Conservation (phyloP, 2,113 vertebrate species). For the Corythornis madagascariensis region DNA sequence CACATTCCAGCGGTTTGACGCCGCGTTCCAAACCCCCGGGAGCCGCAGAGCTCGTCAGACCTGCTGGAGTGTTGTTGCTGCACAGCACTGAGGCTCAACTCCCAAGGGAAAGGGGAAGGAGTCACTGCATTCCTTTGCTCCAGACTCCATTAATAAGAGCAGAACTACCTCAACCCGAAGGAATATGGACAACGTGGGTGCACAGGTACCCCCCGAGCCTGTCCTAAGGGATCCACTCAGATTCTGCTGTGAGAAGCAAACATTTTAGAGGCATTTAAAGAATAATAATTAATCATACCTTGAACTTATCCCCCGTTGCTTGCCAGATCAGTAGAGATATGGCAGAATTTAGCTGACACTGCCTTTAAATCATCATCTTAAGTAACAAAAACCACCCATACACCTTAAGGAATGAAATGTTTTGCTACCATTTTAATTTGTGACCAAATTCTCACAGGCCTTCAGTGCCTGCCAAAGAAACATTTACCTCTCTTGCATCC, state of each 20-base stretch:
- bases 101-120: neutral
- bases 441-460: neutral
- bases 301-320: neutral
- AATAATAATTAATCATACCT: neutral
- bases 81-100: neutral
- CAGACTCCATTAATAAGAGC: neutral
- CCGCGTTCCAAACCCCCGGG: neutral
- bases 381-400: neutral
- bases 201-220: neutral
- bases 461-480: neutral
- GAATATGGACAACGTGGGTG: neutral
- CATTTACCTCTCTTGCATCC: neutral
- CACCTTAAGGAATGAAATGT: neutral
- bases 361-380: neutral
- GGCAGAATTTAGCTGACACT: neutral
- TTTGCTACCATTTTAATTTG: neutral
- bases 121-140: neutral
- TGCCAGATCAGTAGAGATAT: neutral
- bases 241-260: neutral
- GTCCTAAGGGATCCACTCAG: neutral
- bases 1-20: neutral
- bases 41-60: conserved; percentile 25
- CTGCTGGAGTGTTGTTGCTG: neutral
- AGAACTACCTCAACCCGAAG: neutral
- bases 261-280: neutral